Evolutionary conservation across 1,140 invertebrate genomes (phyloP).

Genomic region (Octopus sinensis): DNA sequence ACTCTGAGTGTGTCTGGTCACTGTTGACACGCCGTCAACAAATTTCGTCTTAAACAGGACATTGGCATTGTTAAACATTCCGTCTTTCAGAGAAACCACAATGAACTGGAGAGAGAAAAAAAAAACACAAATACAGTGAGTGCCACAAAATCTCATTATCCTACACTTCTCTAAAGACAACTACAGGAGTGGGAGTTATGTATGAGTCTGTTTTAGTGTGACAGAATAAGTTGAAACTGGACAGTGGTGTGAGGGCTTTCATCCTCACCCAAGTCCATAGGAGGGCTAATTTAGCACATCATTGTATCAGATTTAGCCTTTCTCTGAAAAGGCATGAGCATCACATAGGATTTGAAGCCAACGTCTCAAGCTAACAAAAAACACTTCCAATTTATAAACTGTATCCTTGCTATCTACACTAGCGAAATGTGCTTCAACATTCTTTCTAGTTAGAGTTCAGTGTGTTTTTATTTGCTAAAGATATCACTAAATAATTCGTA

Average conservation of each 20-base stretch:
- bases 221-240: background rate
- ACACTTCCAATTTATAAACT: too few relatives aligned
- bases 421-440: too few relatives aligned
- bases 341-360: too few relatives aligned
- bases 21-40: slow-evolving; percentile 89
- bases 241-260: background rate
- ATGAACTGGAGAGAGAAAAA: slow-evolving; percentile 76
- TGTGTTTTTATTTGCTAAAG: too few relatives aligned
- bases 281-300: too few relatives aligned
- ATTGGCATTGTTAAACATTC: slow-evolving; percentile 99
- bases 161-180: background rate
- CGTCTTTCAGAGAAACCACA: slow-evolving; percentile 97
- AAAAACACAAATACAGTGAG: background rate
- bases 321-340: too few relatives aligned
- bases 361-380: too few relatives aligned
- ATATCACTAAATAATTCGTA: too few relatives aligned
- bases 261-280: too few relatives aligned
- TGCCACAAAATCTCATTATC: background rate
- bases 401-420: too few relatives aligned
- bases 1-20: slow-evolving; percentile 65
- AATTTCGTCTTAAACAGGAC: slow-evolving; percentile 94
- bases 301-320: too few relatives aligned
- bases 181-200: background rate
- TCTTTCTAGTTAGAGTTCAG: too few relatives aligned
- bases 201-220: background rate